Conservation (phyloP, 2,888 invertebrate genomes). For the Torymus tubicola region DNA sequence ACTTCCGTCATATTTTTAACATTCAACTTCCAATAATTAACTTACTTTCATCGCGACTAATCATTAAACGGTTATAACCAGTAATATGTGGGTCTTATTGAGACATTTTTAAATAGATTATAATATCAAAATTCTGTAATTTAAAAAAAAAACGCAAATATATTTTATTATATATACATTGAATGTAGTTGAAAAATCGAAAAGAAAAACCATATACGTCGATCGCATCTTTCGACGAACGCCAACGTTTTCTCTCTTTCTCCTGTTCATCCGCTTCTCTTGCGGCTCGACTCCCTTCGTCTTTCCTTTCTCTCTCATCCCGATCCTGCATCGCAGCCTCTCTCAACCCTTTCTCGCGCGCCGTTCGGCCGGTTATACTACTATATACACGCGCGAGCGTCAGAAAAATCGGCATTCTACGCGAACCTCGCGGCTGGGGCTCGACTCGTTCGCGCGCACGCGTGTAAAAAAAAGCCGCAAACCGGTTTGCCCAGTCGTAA, state of each 20-base stretch:
- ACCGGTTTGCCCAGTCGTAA: conserved; percentile 50
- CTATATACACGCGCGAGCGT: conserved; percentile 21
- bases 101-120: too few relatives aligned
- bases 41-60: too few relatives aligned
- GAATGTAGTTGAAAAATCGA: too few relatives aligned
- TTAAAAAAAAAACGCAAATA: too few relatives aligned
- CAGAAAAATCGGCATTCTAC: conserved; percentile 50
- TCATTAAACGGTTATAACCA: too few relatives aligned
- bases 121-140: too few relatives aligned
- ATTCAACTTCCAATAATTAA: too few relatives aligned
- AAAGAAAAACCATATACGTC: too few relatives aligned
- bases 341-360: conserved; percentile 31
- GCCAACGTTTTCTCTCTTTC: conserved; percentile 23
- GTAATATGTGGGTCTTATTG: too few relatives aligned
- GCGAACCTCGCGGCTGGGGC: background rate
- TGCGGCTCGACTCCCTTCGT: background rate
- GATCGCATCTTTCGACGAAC: background rate
- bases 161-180: too few relatives aligned
- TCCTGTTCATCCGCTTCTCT: too few relatives aligned
- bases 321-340: background rate
- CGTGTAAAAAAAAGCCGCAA: conserved; percentile 38
- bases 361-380: conserved; percentile 22
- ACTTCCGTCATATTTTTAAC: too few relatives aligned
- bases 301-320: background rate
- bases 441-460: background rate